Percentiles rank a stretch among this genome's conserved stretches.
These are phyloP conservation scores for Colostygia pectinataria DNA, from an alignment of 2,888 invertebrate species.

Conservation along the genomic window DNA sequence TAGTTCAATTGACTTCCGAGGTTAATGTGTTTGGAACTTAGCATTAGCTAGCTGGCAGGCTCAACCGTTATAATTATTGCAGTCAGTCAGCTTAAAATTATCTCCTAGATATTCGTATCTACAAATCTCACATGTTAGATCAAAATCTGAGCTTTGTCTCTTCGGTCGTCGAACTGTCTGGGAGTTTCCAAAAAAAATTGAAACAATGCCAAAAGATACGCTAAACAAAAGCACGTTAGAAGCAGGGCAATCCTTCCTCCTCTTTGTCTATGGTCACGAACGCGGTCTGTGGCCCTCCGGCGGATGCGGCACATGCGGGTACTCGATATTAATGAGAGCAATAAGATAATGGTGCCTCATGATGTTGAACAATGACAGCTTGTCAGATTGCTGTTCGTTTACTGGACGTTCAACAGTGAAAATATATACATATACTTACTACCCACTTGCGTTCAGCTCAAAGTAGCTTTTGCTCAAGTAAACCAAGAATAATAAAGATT, in stretches of 20 bases:
- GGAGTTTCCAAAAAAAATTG: conserved; percentile 45
- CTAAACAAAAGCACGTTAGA: conserved; percentile 56
- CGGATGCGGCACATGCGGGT: conserved; percentile 75
- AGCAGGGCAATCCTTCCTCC: conserved; percentile 52
- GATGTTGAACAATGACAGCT: conserved; percentile 59
- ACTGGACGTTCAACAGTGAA: conserved; percentile 37
- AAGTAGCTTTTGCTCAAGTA: too few relatives aligned
- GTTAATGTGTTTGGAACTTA: conserved; percentile 22
- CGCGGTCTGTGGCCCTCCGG: conserved; percentile 54
- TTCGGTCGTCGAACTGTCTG: conserved; percentile 35
- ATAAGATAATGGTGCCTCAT: conserved; percentile 71
- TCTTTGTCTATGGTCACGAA: conserved; percentile 74
- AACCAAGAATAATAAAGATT: too few relatives aligned
- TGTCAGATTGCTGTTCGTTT: conserved; percentile 47
- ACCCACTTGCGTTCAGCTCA: conserved; percentile 6
- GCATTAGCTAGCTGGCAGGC: not conserved
- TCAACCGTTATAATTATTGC: not conserved
- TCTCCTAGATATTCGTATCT: too few relatives aligned
- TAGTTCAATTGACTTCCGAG: conserved; percentile 27
- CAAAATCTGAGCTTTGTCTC: not conserved
- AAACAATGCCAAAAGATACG: conserved; percentile 28
- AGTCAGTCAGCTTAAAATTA: not conserved
- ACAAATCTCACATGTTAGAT: not conserved
- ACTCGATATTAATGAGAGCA: conserved; percentile 64
- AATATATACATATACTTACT: conserved; percentile 9